Evolutionary conservation across 2,888 invertebrate species (phyloP).

Genomic region (Eledone cirrhosa): DNA sequence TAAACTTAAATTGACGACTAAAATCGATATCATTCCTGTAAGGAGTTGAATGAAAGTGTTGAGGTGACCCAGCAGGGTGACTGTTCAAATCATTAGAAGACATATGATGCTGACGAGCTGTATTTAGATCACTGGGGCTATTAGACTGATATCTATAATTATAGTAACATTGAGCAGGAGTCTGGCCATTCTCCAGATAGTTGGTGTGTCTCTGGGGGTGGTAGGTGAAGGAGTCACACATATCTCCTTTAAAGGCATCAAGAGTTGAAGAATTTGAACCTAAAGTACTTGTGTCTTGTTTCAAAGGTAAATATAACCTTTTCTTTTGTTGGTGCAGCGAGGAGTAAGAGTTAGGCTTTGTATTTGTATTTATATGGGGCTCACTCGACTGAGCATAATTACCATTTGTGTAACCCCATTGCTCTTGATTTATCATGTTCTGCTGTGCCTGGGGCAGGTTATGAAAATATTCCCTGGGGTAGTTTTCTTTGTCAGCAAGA

Average conservation of each 20-base stretch:
- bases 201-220: background rate
- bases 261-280: slow-evolving; percentile 4
- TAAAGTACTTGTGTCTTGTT: background rate
- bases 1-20: slow-evolving; percentile 14
- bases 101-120: background rate
- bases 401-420: background rate
- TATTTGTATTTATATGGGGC: background rate
- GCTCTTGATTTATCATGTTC: background rate
- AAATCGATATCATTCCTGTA: background rate
- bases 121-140: background rate
- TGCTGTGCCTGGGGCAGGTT: background rate
- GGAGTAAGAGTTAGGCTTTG: background rate
- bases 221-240: slow-evolving; percentile 25
- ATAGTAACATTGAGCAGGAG: background rate
- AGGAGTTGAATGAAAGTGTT: background rate
- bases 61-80: background rate
- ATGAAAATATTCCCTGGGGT: too few relatives aligned
- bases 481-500: too few relatives aligned
- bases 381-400: background rate
- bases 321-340: background rate
- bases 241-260: slow-evolving; percentile 11
- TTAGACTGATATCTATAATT: too few relatives aligned
- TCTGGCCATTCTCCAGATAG: background rate
- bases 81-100: background rate
- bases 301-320: background rate